Percentiles rank a stretch among this genome's conserved stretches.
Conservation (phyloP, 2,113 vertebrate species). For the Peromyscus maniculatus region DNA sequence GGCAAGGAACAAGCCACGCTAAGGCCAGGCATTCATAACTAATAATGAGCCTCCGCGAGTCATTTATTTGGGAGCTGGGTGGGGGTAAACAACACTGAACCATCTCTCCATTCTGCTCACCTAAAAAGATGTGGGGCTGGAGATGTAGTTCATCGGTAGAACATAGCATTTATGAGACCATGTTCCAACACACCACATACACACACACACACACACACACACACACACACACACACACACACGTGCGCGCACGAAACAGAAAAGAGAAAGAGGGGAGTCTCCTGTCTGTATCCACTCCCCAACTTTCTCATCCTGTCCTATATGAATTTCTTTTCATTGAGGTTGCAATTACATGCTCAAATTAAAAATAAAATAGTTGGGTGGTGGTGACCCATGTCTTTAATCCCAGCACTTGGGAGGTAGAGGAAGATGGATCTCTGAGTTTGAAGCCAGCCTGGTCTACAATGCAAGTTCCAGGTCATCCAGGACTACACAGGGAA, state of each 20-base stretch:
- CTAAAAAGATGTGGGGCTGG: background rate
- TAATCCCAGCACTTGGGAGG: background rate
- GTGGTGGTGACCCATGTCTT: background rate
- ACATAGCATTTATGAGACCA: background rate
- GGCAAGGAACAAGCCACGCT: no score
- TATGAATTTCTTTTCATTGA: background rate
- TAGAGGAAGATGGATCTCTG: background rate
- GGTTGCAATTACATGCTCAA: background rate
- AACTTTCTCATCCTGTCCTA: background rate
- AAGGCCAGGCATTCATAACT: no score
- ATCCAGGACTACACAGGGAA: background rate
- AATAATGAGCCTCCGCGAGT: no score
- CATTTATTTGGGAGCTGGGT: no score
- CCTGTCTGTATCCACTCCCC: background rate
- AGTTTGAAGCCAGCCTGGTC: background rate
- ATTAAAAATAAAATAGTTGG: background rate
- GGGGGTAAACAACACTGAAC: background rate
- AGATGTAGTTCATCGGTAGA: background rate
- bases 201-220: background rate
- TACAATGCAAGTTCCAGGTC: background rate
- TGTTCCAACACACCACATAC: background rate
- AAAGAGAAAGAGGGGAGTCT: background rate
- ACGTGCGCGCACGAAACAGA: background rate
- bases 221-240: background rate
- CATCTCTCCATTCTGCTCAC: background rate